Base-by-base conservation (phyloP, 2,113 vertebrate species). In the Corydoras sp. region DNA sequence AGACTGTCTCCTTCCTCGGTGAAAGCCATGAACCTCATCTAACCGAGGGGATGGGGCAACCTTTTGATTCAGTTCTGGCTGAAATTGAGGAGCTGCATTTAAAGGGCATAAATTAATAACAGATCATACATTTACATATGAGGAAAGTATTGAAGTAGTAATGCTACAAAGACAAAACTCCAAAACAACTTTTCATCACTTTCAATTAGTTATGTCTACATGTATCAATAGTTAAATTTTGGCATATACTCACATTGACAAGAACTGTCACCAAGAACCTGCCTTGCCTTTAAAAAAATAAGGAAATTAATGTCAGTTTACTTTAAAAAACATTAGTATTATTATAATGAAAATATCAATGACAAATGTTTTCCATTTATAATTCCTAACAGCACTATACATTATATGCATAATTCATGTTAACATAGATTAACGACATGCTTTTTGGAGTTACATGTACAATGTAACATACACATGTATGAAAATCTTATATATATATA, bases 201-300 rank as follows among this genome's bases (percentile, higher is more conserved):
- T 43, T 43, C 4, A 43, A 43, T 43, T 4, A 43, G 35, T 43
- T 61, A 5, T 12, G 4, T 1, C 1, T 13, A 32, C 55, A 7
- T 12, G 10, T 35, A 65, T 48, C 1, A 54, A 15, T 29, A 49
- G 9, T 2, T n/a, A 48, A 69, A 55, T 13, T 55, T 32, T 3
- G 18, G 31, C 3, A 58, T 56, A 7, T 67, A 88, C 94, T 93
- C 83, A 95, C 94, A 85, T 35, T 89, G 91, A 76, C 89, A 90
- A 80, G 87, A 90, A 85, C 81, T 89, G 81, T 95, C 93, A 73
- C 94, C 88, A 53, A 96, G 89, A 67, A 95, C 92, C 75, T 96
- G 94, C 59, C 92, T 90, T 31, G 93, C 94, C 94, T 96, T 82
- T 24, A 77, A 67, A 61, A 78, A 69, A 56, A 6, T 31, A 71